These are phyloP conservation scores for Pipistrellus pipistrellus DNA, from an alignment of 2,797 vertebrate species.

Conservation along the genomic window DNA sequence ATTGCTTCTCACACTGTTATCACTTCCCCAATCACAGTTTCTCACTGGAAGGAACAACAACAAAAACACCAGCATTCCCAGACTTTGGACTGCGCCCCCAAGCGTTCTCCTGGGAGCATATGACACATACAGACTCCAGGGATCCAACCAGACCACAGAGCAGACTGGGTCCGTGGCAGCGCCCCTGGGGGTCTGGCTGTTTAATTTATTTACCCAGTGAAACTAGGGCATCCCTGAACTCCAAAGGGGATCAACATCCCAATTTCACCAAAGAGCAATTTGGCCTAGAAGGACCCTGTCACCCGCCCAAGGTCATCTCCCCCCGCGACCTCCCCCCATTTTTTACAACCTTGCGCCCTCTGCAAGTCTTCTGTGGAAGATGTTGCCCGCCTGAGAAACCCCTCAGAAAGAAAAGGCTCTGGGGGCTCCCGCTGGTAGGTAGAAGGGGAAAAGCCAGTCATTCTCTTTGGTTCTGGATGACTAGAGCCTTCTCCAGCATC, in stretches of 20 bases:
- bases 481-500: fast-evolving
- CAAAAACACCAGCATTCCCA: background rate
- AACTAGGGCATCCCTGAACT: background rate
- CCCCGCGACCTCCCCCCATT: background rate
- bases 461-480: background rate
- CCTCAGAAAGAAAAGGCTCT: background rate
- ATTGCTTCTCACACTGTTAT: background rate
- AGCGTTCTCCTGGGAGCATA: background rate
- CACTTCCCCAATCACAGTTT: background rate
- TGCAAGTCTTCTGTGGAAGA: background rate
- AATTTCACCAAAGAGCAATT: background rate
- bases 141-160: background rate
- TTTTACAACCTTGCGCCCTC: background rate
- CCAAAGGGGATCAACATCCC: background rate
- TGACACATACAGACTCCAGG: background rate
- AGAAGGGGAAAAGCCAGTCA: too few relatives aligned
- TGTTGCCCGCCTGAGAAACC: background rate
- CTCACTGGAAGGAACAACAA: background rate
- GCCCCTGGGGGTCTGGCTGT: too few relatives aligned
- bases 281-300: background rate
- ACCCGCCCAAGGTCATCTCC: background rate
- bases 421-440: too few relatives aligned
- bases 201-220: background rate
- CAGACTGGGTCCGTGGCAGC: background rate
- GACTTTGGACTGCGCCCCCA: background rate